Percentiles rank a stretch among this genome's conserved stretches.
Evolutionary conservation across 1,140 invertebrate species (phyloP).

Genomic region (Drosophila mayri): DNA sequence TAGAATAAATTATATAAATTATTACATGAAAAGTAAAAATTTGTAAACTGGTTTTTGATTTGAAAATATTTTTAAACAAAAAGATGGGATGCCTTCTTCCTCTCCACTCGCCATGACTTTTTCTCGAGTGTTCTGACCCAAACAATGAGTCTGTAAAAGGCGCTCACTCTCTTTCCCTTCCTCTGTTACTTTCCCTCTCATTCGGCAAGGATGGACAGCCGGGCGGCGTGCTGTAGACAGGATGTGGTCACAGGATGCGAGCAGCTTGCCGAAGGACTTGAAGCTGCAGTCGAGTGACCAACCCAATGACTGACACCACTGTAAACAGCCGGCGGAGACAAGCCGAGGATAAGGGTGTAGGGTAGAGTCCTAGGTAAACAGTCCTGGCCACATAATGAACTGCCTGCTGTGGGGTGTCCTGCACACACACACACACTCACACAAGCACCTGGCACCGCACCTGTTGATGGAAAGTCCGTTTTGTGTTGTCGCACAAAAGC

Average conservation of each 20-base stretch:
- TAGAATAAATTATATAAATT: not conserved
- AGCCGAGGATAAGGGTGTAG: not conserved
- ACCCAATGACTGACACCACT: slow-evolving; percentile 75
- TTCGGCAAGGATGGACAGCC: slow-evolving; percentile 3
- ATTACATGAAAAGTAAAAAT: not conserved
- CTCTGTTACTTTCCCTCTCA: slow-evolving; percentile 5
- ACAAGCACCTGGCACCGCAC: slow-evolving; percentile 23
- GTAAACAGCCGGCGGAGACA: slow-evolving; percentile 57
- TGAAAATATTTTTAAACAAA: not conserved
- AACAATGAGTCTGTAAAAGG: slow-evolving; percentile 17
- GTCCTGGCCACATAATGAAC: slow-evolving; percentile 62
- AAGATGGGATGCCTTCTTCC: no score
- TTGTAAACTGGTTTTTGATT: not conserved
- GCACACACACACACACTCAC: slow-evolving; percentile 2
- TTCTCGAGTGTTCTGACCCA: slow-evolving; percentile 6
- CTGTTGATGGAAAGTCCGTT: slow-evolving; percentile 57
- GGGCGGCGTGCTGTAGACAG: slow-evolving; percentile 64
- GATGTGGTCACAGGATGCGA: slow-evolving; percentile 75
- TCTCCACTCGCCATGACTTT: not conserved
- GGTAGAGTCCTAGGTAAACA: slow-evolving; percentile 55
- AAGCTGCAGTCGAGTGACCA: slow-evolving; percentile 70
- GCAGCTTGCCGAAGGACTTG: slow-evolving; percentile 50
- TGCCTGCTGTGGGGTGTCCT: slow-evolving; percentile 16
- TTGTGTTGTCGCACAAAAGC: slow-evolving; percentile 50
- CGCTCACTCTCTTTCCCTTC: not conserved